phyloP scores from a whole-genome alignment of 2,113 vertebrate species.

The Hepsetus odoe region DNA sequence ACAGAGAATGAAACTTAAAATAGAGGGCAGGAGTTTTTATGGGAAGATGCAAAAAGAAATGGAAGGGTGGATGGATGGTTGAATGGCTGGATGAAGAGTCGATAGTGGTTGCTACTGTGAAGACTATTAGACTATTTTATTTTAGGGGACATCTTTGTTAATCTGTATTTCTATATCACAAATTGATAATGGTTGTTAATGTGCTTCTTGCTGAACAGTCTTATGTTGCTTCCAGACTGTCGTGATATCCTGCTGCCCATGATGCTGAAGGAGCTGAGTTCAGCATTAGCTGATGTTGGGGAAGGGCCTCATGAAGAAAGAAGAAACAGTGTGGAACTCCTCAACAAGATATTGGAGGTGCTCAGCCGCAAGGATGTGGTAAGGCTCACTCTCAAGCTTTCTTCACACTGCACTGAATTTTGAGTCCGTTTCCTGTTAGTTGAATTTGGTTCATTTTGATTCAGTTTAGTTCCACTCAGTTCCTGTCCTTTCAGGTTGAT shows the following conservation, averaged over 20 bases:
- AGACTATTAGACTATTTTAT: too few species aligned
- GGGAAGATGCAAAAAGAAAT: background rate
- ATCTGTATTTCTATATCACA: too few species aligned
- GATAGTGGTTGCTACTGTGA: too few species aligned
- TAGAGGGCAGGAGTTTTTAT: background rate
- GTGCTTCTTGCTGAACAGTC: background rate
- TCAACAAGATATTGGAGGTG: constrained; percentile 93
- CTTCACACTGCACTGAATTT: background rate
- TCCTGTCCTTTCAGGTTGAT: background rate
- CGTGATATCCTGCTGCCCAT: constrained; percentile 93
- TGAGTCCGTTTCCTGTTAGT: background rate
- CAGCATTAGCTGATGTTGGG: constrained; percentile 77
- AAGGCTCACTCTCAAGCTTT: constrained; percentile 65
- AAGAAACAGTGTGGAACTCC: constrained; percentile 86
- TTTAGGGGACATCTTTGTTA: background rate
- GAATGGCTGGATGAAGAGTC: background rate
- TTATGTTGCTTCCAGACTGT: constrained; percentile 80
- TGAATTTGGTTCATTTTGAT: too few species aligned
- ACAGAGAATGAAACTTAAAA: background rate
- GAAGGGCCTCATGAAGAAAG: constrained; percentile 78
- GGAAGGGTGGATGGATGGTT: background rate
- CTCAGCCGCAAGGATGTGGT: constrained; percentile 88
- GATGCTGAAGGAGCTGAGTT: constrained; percentile 90
- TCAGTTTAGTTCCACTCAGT: background rate
- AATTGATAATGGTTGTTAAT: background rate